Conservation (phyloP, 2,113 vertebrate species). For the Bungarus multicinctus region DNA sequence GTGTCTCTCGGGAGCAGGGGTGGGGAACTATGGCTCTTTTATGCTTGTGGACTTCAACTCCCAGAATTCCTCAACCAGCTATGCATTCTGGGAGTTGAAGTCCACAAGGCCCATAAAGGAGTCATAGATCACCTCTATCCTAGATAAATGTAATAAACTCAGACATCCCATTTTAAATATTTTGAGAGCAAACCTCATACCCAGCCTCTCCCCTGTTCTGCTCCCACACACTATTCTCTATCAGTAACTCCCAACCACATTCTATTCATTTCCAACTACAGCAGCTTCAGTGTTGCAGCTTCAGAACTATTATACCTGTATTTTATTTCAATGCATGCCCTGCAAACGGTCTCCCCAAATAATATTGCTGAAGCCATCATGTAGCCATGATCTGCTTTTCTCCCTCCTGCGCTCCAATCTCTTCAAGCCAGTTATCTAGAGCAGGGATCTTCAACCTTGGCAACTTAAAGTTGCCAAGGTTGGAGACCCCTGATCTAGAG, state of each 20-base stretch:
- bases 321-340: neutral
- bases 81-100: neutral
- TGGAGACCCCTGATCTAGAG: neutral
- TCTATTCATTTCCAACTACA: neutral
- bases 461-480: too few species aligned
- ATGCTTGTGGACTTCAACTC: neutral
- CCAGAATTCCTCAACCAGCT: neutral
- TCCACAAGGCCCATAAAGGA: neutral
- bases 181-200: neutral
- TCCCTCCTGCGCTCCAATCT: neutral
- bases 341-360: rapidly evolving
- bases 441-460: too few species aligned
- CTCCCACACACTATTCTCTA: neutral
- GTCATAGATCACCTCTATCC: neutral
- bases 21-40: neutral
- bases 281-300: neutral
- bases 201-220: neutral
- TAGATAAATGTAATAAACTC: neutral
- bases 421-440: neutral
- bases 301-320: too few species aligned
- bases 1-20: neutral
- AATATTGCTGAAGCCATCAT: neutral
- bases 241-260: neutral
- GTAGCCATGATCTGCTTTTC: neutral
- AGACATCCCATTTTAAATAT: neutral